Percentiles rank a stretch among this genome's conserved stretches.
phyloP scores from a whole-genome alignment of 2,797 vertebrate genomes.

The Sebastiscus tertius region DNA sequence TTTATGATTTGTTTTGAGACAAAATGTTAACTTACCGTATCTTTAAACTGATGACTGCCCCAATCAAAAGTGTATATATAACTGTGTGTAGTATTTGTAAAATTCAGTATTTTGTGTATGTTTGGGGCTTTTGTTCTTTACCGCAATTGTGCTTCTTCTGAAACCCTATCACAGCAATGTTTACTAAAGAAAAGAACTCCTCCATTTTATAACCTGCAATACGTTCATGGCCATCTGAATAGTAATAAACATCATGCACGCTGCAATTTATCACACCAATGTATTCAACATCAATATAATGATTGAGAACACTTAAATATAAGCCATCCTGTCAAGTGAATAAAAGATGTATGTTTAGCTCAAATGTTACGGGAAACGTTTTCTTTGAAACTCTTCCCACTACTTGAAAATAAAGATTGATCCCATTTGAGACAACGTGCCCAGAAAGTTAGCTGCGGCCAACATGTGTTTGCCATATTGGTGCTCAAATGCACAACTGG shows the following conservation, averaged over 20 bases:
- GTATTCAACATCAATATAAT: slow-evolving; percentile 57
- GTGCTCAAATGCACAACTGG: slow-evolving; percentile 56
- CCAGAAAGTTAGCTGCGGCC: slow-evolving; percentile 80
- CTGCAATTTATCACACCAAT: slow-evolving; percentile 71
- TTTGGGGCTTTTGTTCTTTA: slow-evolving; percentile 9
- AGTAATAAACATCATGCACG: slow-evolving; percentile 77
- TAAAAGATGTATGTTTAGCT: slow-evolving; percentile 86
- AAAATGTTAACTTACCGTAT: slow-evolving; percentile 4
- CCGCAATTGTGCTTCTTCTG: not conserved
- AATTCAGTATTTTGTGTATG: slow-evolving; percentile 1
- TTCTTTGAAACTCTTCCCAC: slow-evolving; percentile 90
- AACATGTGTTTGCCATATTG: slow-evolving; percentile 93
- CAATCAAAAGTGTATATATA: slow-evolving; percentile 15
- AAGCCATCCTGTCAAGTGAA: slow-evolving; percentile 83
- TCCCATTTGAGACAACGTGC: slow-evolving; percentile 81
- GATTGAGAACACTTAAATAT: slow-evolving; percentile 76
- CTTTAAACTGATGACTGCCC: slow-evolving; percentile 7
- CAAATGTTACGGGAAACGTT: slow-evolving; percentile 86
- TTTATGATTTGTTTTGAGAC: slow-evolving; percentile 22
- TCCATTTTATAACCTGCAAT: slow-evolving; percentile 30
- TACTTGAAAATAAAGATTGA: slow-evolving; percentile 83
- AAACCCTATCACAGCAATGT: slow-evolving; percentile 31
- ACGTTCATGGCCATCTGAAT: slow-evolving; percentile 69
- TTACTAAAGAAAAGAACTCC: slow-evolving; percentile 38
- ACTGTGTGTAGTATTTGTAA: not conserved